phyloP scores from a whole-genome alignment of 2,888 invertebrate species.

The Ametastegia equiseti region DNA sequence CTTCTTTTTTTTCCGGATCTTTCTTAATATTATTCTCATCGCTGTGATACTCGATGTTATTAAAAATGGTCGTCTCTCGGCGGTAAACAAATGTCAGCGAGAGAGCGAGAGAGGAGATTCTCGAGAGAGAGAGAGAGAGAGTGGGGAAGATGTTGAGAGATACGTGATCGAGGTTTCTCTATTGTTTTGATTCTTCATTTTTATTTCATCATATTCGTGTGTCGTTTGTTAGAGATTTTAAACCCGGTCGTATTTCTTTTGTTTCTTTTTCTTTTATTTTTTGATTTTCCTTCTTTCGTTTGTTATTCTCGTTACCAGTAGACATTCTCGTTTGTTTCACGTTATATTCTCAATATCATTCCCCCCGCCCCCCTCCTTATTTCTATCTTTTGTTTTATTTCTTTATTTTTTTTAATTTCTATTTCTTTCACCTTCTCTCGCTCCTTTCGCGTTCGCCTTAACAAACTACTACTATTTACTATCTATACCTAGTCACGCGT shows the following conservation, averaged over 20 bases:
- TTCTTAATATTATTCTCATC: too few species aligned
- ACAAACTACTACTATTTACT: too few species aligned
- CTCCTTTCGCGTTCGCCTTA: too few species aligned
- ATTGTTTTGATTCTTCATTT: slow-evolving; percentile 53
- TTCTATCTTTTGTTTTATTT: too few species aligned
- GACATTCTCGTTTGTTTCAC: background rate
- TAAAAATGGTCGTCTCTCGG: slow-evolving; percentile 53
- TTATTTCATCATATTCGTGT: too few species aligned
- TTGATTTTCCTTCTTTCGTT: background rate
- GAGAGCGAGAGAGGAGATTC: slow-evolving; percentile 39
- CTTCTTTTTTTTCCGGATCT: too few species aligned
- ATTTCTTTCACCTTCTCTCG: background rate
- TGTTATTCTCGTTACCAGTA: background rate
- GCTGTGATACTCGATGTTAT: background rate
- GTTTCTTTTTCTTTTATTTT: too few species aligned
- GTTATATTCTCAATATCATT: too few species aligned
- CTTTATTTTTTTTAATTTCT: too few species aligned
- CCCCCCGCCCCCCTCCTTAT: too few species aligned
- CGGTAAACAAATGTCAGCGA: slow-evolving; percentile 67
- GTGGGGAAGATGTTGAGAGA: slow-evolving; percentile 18
- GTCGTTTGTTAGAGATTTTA: too few species aligned
- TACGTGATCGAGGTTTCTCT: slow-evolving; percentile 53
- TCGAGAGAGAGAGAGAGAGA: slow-evolving; percentile 35
- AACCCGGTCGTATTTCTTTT: too few species aligned
- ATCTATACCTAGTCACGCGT: background rate